Conservation (phyloP, 2,113 vertebrate species). For the Numenius arquata region DNA sequence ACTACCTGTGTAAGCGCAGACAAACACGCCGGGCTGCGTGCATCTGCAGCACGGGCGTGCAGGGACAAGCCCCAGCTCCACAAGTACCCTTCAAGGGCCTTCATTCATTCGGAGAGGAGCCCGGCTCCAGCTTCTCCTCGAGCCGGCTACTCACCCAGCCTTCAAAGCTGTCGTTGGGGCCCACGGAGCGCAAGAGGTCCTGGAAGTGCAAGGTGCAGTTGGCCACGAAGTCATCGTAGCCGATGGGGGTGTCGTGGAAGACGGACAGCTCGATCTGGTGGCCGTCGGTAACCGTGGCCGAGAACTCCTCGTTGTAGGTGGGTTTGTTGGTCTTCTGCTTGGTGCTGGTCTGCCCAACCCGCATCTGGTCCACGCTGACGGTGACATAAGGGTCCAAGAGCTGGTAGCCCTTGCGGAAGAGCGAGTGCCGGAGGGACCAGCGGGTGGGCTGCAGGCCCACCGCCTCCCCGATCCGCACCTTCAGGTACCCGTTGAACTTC, state of each 20-base stretch:
- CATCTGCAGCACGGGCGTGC: not conserved
- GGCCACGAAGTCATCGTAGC: constrained; percentile 97
- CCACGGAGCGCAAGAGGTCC: constrained; percentile 83
- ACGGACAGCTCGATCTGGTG: constrained; percentile 89
- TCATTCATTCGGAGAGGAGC: not conserved
- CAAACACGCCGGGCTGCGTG: not conserved
- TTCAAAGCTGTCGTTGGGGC: constrained; percentile 85
- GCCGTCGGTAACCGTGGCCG: constrained; percentile 82
- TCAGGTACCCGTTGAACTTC: constrained; percentile 94
- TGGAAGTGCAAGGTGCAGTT: constrained; percentile 91
- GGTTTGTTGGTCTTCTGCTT: constrained; percentile 95
- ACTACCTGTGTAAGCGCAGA: not conserved
- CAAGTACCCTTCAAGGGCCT: not conserved
- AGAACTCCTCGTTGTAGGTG: constrained; percentile 97
- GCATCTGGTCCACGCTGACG: constrained; percentile 92
- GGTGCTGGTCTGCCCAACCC: constrained; percentile 91
- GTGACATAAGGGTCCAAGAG: constrained; percentile 92
- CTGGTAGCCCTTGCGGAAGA: constrained; percentile 86
- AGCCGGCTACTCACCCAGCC: constrained; percentile 88
- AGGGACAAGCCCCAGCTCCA: constrained; percentile 1
- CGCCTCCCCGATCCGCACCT: constrained; percentile 92
- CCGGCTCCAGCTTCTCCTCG: not conserved
- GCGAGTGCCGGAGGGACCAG: constrained; percentile 87
- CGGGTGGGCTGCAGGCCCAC: constrained; percentile 91
- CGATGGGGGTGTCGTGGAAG: constrained; percentile 95